phyloP scores from a whole-genome alignment of 1,140 invertebrate species.

The Colletes gigas region DNA sequence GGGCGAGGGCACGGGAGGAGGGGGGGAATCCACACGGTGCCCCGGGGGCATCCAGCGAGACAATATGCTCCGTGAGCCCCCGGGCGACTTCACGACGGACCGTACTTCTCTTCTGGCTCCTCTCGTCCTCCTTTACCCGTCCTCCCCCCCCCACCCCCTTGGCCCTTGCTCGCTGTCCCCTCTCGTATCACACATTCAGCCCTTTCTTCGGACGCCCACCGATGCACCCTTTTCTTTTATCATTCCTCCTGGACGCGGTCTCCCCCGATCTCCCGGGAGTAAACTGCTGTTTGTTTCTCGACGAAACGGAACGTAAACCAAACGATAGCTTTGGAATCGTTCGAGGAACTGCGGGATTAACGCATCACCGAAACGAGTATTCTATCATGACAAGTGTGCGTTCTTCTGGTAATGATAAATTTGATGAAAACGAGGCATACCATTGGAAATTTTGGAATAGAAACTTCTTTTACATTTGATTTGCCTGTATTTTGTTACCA shows the following conservation, averaged over 20 bases:
- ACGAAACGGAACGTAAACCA: too few species aligned
- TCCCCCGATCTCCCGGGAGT: too few species aligned
- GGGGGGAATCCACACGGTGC: constrained; percentile 39
- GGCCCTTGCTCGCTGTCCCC: neutral
- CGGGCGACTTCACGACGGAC: constrained; percentile 58
- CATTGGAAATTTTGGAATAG: too few species aligned
- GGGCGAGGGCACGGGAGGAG: constrained; percentile 38
- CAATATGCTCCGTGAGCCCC: constrained; percentile 59
- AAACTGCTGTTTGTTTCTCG: too few species aligned
- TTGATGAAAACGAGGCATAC: too few species aligned
- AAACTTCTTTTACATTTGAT: too few species aligned
- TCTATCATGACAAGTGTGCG: too few species aligned
- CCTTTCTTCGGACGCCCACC: neutral
- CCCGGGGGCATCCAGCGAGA: constrained; percentile 56
- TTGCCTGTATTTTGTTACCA: too few species aligned
- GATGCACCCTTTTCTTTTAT: constrained; percentile 1
- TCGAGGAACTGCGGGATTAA: too few species aligned
- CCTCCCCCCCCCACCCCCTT: neutral
- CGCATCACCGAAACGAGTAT: too few species aligned
- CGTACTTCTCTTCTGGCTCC: constrained; percentile 37
- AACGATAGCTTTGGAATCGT: too few species aligned
- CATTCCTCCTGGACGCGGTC: neutral
- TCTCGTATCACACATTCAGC: constrained; percentile 24
- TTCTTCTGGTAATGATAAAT: too few species aligned
- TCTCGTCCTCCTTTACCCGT: constrained; percentile 15